Evolutionary conservation across 1,140 invertebrate species (phyloP), one percentile per base, ranked within the genome.

Genomic region (Telenomus remus): DNA sequence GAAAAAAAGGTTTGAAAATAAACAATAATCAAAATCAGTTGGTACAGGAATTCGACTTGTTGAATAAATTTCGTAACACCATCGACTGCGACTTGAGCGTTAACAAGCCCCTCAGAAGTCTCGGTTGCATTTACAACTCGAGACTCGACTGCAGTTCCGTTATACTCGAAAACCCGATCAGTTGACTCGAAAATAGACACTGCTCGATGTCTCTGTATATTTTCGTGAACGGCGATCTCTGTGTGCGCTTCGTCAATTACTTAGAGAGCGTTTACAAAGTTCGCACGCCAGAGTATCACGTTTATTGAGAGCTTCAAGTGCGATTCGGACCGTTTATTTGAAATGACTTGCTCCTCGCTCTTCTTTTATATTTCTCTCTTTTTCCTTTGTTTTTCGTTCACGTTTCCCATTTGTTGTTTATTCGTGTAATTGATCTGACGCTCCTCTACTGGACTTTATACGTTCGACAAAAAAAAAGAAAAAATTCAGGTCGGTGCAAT

Each of bases 181-280:
- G 54, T 48, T 47, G 48, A 44, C 65, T 76, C 73, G 53, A 69
- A 76, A 76, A 76, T 76, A 69, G 73, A 76, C 65, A 70, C 51
- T 54, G 43, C 65, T 61, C 27, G 56, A 74, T 33, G 50, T 59
- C 66, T 64, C 64, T 65, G 73, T 70, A 60, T 76, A 76, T 76
- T 76, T 76, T 76, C 73, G 49, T 60, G 55, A 51, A 54, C 51
- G 15, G 19, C 49, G 65, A 64, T 27, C 19, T 74, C 49, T 59
- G 65, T 60, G 44, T 56, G 55, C 48, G 54, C 51, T 61, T 13
- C 44, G 51, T 66, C 56, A 66, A 60, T 68, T 74, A 56, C 64
- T 66, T 71, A 27, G 19, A 63, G 50, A 56, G 27, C 56, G 56
- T 70, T 70, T 61, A 44, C 65, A 60, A 43, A 59, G 54, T 57